phyloP scores from a whole-genome alignment of 2,888 invertebrate species.

The Standfussiana lucernea region DNA sequence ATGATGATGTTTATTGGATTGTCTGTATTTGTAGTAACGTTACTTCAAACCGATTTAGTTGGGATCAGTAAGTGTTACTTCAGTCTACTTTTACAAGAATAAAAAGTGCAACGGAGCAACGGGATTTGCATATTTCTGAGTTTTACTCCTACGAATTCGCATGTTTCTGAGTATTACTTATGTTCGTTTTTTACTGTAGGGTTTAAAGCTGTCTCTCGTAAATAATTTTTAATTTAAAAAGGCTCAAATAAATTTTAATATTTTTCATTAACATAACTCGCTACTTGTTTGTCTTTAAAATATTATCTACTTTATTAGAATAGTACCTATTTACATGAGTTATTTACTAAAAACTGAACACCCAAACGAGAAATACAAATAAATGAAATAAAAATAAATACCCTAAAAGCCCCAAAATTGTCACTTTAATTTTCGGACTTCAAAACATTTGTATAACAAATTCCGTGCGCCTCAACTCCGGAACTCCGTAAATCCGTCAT shows the following conservation, averaged over 20 bases:
- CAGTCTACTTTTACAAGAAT: background rate
- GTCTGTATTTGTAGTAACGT: background rate
- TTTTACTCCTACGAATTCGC: background rate
- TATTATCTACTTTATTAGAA: background rate
- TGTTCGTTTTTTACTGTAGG: background rate
- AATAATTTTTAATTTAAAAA: background rate
- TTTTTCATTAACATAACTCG: background rate
- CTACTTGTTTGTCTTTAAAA: background rate
- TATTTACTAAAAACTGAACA: background rate
- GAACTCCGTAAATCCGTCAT: constrained; percentile 59
- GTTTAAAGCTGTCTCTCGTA: background rate
- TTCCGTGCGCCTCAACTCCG: constrained; percentile 28
- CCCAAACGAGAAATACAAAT: background rate
- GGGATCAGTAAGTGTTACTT: background rate
- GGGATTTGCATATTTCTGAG: background rate
- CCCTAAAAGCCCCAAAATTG: constrained; percentile 11
- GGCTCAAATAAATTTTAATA: background rate
- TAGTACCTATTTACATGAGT: background rate
- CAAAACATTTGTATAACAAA: constrained; percentile 38
- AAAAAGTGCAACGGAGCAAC: background rate
- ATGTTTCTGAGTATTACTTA: background rate
- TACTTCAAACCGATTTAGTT: background rate
- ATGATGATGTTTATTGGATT: background rate
- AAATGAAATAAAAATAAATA: constrained; percentile 1
- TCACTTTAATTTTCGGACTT: constrained; percentile 19